Percentiles rank a stretch among this genome's conserved stretches.
Evolutionary conservation across 2,797 vertebrate genomes (phyloP).

Genomic region (Semotilus atromaculatus): DNA sequence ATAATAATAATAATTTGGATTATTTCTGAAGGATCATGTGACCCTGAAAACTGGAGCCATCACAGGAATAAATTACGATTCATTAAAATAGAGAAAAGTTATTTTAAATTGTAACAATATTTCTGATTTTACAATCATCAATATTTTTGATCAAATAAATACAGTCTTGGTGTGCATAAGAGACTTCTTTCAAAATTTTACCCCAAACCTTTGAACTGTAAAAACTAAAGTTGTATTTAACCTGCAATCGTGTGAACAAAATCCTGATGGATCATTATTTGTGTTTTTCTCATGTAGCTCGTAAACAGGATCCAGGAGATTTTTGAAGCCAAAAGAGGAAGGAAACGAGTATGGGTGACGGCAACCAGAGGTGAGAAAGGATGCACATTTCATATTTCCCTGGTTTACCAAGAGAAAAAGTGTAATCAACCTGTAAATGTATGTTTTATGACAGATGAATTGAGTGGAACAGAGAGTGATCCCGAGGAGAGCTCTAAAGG

Average conservation of each 20-base stretch:
- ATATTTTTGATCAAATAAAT: background rate
- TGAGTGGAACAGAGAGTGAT: slow-evolving; percentile 95
- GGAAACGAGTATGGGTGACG: slow-evolving; percentile 84
- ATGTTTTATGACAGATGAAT: slow-evolving; percentile 85
- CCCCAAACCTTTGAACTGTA: background rate
- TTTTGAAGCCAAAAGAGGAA: slow-evolving; percentile 94
- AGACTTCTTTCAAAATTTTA: background rate
- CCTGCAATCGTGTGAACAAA: background rate
- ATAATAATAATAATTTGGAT: background rate
- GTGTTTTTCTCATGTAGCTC: slow-evolving; percentile 78
- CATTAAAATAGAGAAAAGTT: too few species aligned
- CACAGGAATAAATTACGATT: background rate
- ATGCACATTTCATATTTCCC: slow-evolving; percentile 1
- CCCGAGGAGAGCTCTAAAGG: slow-evolving; percentile 88
- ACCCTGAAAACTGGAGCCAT: background rate
- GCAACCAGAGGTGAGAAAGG: slow-evolving; percentile 82
- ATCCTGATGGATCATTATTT: background rate
- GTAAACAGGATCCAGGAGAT: slow-evolving; percentile 92
- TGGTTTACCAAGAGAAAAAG: background rate
- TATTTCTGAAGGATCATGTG: background rate
- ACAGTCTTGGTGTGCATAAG: background rate
- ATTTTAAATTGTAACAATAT: background rate
- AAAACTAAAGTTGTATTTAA: background rate
- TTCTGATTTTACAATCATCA: too few species aligned
- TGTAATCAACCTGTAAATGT: slow-evolving; percentile 13